A percentile compares a stretch with the other conserved stretches of the same genome.
Conservation (phyloP, 1,140 invertebrate species). For the Scaptomyza pallida region DNA sequence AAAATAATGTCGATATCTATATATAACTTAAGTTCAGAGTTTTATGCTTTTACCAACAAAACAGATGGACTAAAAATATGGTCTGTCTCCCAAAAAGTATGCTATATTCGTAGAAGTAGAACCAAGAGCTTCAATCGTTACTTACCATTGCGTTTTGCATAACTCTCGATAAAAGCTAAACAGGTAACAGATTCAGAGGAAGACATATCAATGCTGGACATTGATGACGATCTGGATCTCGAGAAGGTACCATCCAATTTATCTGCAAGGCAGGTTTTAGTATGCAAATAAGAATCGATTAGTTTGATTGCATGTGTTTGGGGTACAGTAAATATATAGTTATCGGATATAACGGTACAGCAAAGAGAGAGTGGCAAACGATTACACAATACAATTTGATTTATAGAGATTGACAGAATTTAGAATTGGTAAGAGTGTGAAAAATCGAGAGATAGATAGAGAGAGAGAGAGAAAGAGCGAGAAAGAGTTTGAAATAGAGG, state of each 20-base stretch:
- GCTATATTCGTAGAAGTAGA: too few relatives aligned
- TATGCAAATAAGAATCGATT: conserved; percentile 6
- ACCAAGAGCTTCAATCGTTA: conserved; percentile 3
- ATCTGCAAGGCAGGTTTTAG: conserved; percentile 87
- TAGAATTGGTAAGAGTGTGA: conserved; percentile 34
- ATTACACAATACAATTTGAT: conserved; percentile 40
- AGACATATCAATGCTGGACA: conserved; percentile 98
- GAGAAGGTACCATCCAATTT: conserved; percentile 98
- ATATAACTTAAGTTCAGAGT: too few relatives aligned
- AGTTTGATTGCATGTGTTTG: conserved; percentile 7
- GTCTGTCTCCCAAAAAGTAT: too few relatives aligned
- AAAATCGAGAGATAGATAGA: conserved; percentile 47
- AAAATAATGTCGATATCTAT: too few relatives aligned
- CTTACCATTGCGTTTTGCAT: conserved; percentile 95
- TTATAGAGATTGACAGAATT: conserved; percentile 47
- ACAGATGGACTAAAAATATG: too few relatives aligned
- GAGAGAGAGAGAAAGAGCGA: conserved; percentile 42
- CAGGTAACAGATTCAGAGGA: conserved; percentile 97
- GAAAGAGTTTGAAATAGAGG: conserved; percentile 17
- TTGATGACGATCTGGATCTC: conserved; percentile 97
- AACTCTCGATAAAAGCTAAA: conserved; percentile 97
- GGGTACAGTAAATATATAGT: background rate
- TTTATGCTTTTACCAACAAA: too few relatives aligned
- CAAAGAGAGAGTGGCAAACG: conserved; percentile 45
- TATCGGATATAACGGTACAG: conserved; percentile 30